These are phyloP conservation scores for Phorcus lineatus DNA, from an alignment of 2,888 invertebrate species.

Conservation along the genomic window DNA sequence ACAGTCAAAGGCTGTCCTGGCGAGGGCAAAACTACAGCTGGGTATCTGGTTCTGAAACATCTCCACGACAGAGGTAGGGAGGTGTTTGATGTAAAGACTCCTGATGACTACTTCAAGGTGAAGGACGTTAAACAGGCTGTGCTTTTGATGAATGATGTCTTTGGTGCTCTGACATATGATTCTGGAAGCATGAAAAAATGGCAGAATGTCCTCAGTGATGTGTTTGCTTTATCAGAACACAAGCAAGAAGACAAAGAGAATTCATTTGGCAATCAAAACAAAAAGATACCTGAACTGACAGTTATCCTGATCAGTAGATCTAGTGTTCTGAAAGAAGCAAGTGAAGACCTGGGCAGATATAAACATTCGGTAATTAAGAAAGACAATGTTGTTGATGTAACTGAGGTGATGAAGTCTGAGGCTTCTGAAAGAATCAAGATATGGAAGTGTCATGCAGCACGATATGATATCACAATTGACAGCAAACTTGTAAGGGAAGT, in stretches of 20 bases:
- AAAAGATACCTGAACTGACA: background rate
- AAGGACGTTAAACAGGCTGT: background rate
- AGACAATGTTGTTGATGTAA: background rate
- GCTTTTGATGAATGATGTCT: background rate
- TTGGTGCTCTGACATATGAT: background rate
- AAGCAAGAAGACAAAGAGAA: background rate
- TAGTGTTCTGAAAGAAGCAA: background rate
- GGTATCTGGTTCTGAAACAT: background rate
- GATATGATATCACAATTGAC: background rate
- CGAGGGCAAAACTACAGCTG: background rate
- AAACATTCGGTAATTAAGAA: background rate
- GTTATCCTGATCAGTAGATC: background rate
- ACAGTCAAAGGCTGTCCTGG: background rate
- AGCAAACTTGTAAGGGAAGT: background rate
- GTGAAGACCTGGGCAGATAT: background rate
- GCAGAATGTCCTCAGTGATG: background rate
- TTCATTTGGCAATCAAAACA: background rate
- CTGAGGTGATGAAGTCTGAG: background rate
- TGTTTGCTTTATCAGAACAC: background rate
- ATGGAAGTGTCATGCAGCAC: background rate
- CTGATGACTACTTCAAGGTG: background rate
- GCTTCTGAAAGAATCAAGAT: background rate
- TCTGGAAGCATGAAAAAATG: background rate
- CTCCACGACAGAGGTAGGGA: background rate
- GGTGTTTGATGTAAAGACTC: background rate